Base-by-base conservation (phyloP, 64 coral and sea anemone genomes). In the Exaiptasia diaphana region DNA sequence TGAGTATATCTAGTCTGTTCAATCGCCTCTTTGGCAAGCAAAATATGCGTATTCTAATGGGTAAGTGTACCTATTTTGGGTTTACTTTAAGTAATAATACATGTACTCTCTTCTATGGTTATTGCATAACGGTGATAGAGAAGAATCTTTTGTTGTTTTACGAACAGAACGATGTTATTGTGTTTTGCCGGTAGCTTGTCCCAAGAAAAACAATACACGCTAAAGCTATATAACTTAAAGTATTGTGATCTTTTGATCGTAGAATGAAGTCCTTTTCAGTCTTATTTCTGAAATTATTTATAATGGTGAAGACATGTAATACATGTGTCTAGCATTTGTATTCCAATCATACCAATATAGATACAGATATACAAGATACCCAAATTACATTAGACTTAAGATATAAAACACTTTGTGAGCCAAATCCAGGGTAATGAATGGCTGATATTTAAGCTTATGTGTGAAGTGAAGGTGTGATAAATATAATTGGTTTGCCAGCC, bases 31-130 rank as follows among this genome's bases (percentile, higher is more conserved):
- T 95, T 12, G 91, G 91, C 28, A 95, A 95, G 48, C 79, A 80
- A 58, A 41, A 56, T 33, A 82, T 89, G 44, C 82, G 91, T 22
- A 95, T 95, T 40, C 31, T 95, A 22, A 95, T 95, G 91, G 91
- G 91, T 95, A 73, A 90, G 86, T 81, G 21, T 79, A 30, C n/a
- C 14, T 6, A 8, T 9, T 6, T 62, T 62, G 43, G 6, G 6
- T 46, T 46, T 6, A 46, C 43, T 46, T 46, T 46, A 46, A 6
- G 43, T 15, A 46, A 15, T 7, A 8, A 46, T 15, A 15, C 43
- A 8, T 46, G 6, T 7, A 46, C 15, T 46, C 15, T 15, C 15
- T 15, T 6, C 5, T 46, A 9, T 62, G 20, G 57, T 9, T 62
- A 30, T 62, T 9, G 7, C 6, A 10, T 30, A 22, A 23, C 20